Base-by-base conservation (phyloP, 1,140 invertebrate species). In the Pteromalus puparum region DNA sequence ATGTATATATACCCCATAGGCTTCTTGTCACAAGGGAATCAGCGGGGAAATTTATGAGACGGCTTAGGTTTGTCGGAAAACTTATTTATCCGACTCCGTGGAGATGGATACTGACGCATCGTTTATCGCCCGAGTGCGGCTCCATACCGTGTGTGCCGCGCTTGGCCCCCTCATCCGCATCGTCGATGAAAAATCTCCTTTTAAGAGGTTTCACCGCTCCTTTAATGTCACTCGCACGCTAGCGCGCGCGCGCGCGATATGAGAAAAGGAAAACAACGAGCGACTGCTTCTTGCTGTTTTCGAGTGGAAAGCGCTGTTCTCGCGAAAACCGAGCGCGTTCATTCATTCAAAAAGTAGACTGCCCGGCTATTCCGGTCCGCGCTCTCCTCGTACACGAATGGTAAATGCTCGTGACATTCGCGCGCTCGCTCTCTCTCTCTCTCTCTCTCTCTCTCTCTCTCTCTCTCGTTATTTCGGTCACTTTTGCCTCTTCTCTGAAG, bases 401-500 rank as follows among this genome's bases (percentile, higher is more conserved):
- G 72, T 70, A 76, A 81, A 68, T 68, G 72, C 15, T 75, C 72
- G 75, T 78, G 67, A 82, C 67, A 82, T 85, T 85, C 61, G 79
- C 42, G 28, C n/a, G 3, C 26, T 30, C 18, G 7, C 38, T 26
- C 38, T n/a, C n/a, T n/a, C n/a, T n/a, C n/a, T n/a, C n/a, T n/a
- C n/a, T n/a, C n/a, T n/a, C n/a, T n/a, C n/a, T n/a, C n/a, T n/a
- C n/a, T n/a, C n/a, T n/a, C n/a, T n/a, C n/a, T n/a, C n/a, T n/a
- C n/a, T n/a, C 34, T 65, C 72, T 65, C 46, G 81, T 77, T 86
- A 83, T 86, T 80, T 83, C 67, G 77, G 77, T 83, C 81, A 82
- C 76, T 81, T 81, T 80, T 28, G 30, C 61, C 85, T 81, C 81
- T 83, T 83, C 85, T 86, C 83, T 86, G 85, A 86, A 86, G 81